A percentile compares a stretch with the other conserved stretches of the same genome.
Evolutionary conservation across 2,888 invertebrate species (phyloP).

Genomic region (Tolmerus cingulatus): DNA sequence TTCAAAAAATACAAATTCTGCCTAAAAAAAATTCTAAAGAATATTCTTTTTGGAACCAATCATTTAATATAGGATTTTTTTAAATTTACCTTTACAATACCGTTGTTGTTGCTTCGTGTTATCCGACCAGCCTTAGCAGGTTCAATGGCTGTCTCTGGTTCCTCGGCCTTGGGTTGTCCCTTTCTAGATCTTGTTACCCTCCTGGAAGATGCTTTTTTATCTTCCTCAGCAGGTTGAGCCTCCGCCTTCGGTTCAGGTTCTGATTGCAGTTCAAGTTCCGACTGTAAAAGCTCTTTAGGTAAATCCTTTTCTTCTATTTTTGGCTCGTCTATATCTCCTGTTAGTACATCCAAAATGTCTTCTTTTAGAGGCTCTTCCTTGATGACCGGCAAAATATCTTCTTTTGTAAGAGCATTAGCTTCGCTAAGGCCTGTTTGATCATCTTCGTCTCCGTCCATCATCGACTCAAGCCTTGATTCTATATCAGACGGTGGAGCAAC

Average conservation of each 20-base stretch:
- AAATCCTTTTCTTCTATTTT: background rate
- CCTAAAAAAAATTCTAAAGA: background rate
- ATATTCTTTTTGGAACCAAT: background rate
- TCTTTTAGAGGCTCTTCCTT: conserved; percentile 56
- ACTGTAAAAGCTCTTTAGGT: background rate
- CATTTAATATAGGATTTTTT: background rate
- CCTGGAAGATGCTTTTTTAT: conserved; percentile 49
- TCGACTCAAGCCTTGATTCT: conserved; percentile 61
- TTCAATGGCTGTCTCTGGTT: background rate
- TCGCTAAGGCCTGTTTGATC: conserved; percentile 21
- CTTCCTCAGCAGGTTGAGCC: background rate
- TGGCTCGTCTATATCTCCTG: conserved; percentile 50
- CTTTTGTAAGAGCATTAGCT: background rate
- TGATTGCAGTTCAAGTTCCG: background rate
- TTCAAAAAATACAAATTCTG: too few relatives aligned
- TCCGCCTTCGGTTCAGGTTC: background rate
- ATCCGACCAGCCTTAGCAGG: conserved; percentile 40
- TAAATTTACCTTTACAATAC: conserved; percentile 42
- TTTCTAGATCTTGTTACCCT: conserved; percentile 55
- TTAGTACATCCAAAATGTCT: conserved; percentile 60
- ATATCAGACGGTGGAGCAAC: conserved; percentile 63
- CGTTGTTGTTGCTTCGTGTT: conserved; percentile 48
- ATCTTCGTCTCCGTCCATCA: conserved; percentile 57
- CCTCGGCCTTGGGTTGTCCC: conserved; percentile 43
- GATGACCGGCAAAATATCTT: conserved; percentile 17